Percentiles rank a stretch among this genome's conserved stretches.
These are phyloP conservation scores for Eidolon dupreanum DNA, from an alignment of 2,797 vertebrate species.

Conservation along the genomic window DNA sequence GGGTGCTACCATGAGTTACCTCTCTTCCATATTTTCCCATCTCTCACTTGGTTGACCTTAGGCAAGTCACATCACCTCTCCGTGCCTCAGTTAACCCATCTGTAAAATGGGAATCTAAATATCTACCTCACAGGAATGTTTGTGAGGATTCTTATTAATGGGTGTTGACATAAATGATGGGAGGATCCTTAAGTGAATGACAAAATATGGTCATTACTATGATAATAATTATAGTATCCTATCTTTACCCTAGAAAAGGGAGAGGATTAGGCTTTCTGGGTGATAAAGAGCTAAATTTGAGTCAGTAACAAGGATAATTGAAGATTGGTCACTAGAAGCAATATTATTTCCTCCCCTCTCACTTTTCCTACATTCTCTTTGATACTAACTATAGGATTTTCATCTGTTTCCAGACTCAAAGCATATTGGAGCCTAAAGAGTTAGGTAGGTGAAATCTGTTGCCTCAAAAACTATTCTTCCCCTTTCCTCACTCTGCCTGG, in stretches of 20 bases:
- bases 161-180: slow-evolving; percentile 46
- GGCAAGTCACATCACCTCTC: slow-evolving; percentile 56
- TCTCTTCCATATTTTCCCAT: slow-evolving; percentile 33
- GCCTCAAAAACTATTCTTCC: slow-evolving; percentile 8
- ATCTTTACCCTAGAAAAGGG: slow-evolving; percentile 31
- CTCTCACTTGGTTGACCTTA: slow-evolving; percentile 4
- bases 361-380: background rate
- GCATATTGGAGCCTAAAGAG: background rate
- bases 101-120: slow-evolving; percentile 62
- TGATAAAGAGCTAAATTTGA: slow-evolving; percentile 50
- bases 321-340: slow-evolving; percentile 41
- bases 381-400: background rate
- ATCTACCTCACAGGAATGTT: slow-evolving; percentile 72
- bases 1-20: slow-evolving; percentile 17
- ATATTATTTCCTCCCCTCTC: slow-evolving; percentile 35
- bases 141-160: slow-evolving; percentile 67
- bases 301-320: slow-evolving; percentile 38
- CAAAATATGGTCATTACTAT: slow-evolving; percentile 43
- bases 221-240: slow-evolving; percentile 44
- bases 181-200: slow-evolving; percentile 38
- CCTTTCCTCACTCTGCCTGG: slow-evolving; percentile 35
- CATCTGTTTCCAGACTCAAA: slow-evolving; percentile 21
- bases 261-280: background rate
- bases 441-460: slow-evolving; percentile 28
- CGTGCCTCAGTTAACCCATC: slow-evolving; percentile 62